phyloP scores from a whole-genome alignment of 1,140 invertebrate genomes.

The Cotesia vestalis region DNA sequence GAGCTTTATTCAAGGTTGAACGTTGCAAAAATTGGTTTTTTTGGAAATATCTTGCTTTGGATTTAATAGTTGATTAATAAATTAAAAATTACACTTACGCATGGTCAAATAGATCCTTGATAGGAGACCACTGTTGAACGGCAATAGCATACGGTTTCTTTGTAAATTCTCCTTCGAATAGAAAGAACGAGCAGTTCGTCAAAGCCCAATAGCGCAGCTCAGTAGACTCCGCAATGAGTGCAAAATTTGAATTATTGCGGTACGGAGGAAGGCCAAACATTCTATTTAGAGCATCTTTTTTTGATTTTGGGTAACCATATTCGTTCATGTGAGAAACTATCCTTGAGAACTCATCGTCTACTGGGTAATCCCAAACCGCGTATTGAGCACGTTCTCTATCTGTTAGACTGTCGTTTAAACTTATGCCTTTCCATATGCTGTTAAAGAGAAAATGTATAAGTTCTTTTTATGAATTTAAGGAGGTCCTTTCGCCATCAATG shows the following conservation, averaged over 20 bases:
- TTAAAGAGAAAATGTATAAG: neutral
- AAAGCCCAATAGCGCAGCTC: slow-evolving; percentile 86
- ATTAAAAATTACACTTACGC: slow-evolving; percentile 71
- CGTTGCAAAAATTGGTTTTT: neutral
- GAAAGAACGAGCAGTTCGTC: slow-evolving; percentile 90
- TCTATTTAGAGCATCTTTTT: slow-evolving; percentile 81
- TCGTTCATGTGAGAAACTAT: slow-evolving; percentile 98
- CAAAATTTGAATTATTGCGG: slow-evolving; percentile 85
- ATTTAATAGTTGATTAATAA: neutral
- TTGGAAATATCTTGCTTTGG: neutral
- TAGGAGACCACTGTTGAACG: slow-evolving; percentile 92
- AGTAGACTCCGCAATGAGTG: slow-evolving; percentile 93
- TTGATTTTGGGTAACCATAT: slow-evolving; percentile 78
- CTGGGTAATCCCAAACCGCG: slow-evolving; percentile 98
- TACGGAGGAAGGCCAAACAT: slow-evolving; percentile 75
- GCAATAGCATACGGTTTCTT: slow-evolving; percentile 96
- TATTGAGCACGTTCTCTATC: slow-evolving; percentile 90
- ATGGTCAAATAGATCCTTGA: slow-evolving; percentile 91
- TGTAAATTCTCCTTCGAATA: slow-evolving; percentile 95
- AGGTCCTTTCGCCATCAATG: too few species aligned
- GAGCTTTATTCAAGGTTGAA: neutral
- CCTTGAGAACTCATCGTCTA: slow-evolving; percentile 97
- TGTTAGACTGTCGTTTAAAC: slow-evolving; percentile 88
- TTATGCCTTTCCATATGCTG: slow-evolving; percentile 98
- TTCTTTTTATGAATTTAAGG: too few species aligned